Conservation (phyloP, 2,888 invertebrate species). For the Eurytoma californica region DNA sequence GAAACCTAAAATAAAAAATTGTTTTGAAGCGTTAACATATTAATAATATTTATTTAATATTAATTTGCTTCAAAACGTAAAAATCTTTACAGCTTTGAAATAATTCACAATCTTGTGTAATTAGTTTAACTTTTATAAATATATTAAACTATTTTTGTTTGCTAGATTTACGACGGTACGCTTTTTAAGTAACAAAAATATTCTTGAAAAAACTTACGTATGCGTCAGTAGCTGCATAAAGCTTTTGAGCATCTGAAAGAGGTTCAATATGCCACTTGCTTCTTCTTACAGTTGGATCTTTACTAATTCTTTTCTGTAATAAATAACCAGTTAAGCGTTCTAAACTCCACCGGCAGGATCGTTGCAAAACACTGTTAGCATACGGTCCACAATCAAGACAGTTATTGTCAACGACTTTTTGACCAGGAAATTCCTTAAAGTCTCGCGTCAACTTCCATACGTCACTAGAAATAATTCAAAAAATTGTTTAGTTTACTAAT, state of each 20-base stretch:
- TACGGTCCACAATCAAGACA: conserved; percentile 79
- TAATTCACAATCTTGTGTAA: too few relatives aligned
- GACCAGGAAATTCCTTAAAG: conserved; percentile 77
- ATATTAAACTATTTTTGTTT: conserved; percentile 1
- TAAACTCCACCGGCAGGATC: conserved; percentile 79
- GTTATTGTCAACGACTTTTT: conserved; percentile 77
- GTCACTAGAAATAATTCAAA: conserved; percentile 75
- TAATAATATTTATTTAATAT: not conserved
- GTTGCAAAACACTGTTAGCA: conserved; percentile 77
- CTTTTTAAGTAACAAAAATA: not conserved
- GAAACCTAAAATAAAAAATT: conserved; percentile 52
- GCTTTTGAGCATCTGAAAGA: conserved; percentile 76
- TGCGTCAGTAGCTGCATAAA: conserved; percentile 82
- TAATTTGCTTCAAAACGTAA: too few relatives aligned
- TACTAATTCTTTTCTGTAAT: conserved; percentile 77
- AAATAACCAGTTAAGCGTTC: conserved; percentile 78
- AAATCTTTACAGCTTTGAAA: too few relatives aligned
- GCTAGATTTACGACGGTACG: too few relatives aligned
- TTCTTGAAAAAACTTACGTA: conserved; percentile 75
- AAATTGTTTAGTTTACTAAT: not conserved
- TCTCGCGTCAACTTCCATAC: conserved; percentile 80
- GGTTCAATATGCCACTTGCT: conserved; percentile 80
- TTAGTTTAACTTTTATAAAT: too few relatives aligned
- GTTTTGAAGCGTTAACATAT: not conserved
- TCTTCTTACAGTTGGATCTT: conserved; percentile 78